Evolutionary conservation across 2,888 invertebrate species (phyloP), one percentile per base, ranked within the genome.

Genomic region (Sphaerophoria taeniata): DNA sequence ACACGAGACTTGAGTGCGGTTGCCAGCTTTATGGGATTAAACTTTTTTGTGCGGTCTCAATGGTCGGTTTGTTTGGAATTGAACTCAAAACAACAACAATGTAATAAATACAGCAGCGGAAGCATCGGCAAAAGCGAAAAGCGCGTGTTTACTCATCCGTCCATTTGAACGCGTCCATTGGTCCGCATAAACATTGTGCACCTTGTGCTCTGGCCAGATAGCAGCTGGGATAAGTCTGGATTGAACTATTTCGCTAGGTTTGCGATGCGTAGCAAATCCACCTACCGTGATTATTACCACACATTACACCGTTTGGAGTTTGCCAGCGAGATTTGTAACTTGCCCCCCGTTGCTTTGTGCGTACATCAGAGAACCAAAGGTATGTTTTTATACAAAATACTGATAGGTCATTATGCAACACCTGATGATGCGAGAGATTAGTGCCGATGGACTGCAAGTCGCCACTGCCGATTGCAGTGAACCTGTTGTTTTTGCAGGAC

Each of bases 131-230:
- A 24, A 39, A 24, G 24, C 24, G 24, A 49, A 45, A 24, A 45
- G 36, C 69, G 58, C 61, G 55, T 63, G 55, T 45, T 56, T 73
- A 81, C 51, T 56, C 77, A 81, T 63, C 73, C 63, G 51, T 69
- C 56, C 53, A 73, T 16, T 70, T 61, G 33, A 55, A 51, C 67
- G 78, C 65, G 65, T 24, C 71, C 67, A 75, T 71, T 79, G 74
- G 61, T n/a, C 71, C 75, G 53, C 71, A 58, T 84, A 39, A 84
- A 61, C 67, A 78, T 65, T 80, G 82, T 69, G 78, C 73, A 78
- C 76, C 78, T 78, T 89, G 24, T 24, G 90, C 87, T 88, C 89
- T 58, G 60, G 16, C 49, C 16, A n/a, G 36, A 70, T 72, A 67
- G 71, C 24, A 24, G 24, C 61, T 74, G 49, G 65, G 63, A 71